Base-by-base conservation (phyloP, 2,888 invertebrate genomes). In the Patella pellucida region DNA sequence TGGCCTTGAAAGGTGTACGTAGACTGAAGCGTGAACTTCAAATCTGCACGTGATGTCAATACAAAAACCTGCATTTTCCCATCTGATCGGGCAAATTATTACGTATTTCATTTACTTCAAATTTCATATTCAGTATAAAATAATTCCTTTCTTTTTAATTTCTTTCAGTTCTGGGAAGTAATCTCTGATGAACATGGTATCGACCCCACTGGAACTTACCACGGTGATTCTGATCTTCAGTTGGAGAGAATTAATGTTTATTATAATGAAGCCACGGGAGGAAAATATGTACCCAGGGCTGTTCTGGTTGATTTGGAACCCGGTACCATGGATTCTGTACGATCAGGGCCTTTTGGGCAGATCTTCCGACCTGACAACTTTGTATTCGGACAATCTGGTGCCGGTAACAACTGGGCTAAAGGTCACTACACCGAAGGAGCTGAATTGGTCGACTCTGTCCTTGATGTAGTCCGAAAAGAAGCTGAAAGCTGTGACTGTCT, bases 361-460 rank as follows among this genome's bases (percentile, higher is more conserved):
- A 62, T 62, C 62, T 62, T 62, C 23, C 62, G 62, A 12, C 62
- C 62, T 23, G 62, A 62, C 23, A 62, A 62, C 14, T 62, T 62
- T 62, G 62, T 62, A 19, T 62, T 62, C 23, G 62, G 62, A 62
- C 62, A 62, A 62, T 62, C 62, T 23, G 62, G 62, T 19, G 62
- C 62, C 62, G 62, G 62, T 62, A 62, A 62, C 23, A 62, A 62
- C 62, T 62, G 62, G 62, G 62, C 62, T 14, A 62, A 62, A 62
- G 62, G 62, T 19, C 62, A 62, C 23, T 62, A 62, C 23, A 62
- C 62, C 19, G 62, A 62, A 14, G 62, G 62, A 23, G 62, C 62
- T 19, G 62, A 62, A 62, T 62, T 62, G 62, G 62, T 62, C 12
- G 62, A 62, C 23, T 62, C 62, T 3, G 62, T 62, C 23, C 62